Evolutionary conservation across 2,888 invertebrate species (phyloP).

Genomic region (Pseudoips prasinana): DNA sequence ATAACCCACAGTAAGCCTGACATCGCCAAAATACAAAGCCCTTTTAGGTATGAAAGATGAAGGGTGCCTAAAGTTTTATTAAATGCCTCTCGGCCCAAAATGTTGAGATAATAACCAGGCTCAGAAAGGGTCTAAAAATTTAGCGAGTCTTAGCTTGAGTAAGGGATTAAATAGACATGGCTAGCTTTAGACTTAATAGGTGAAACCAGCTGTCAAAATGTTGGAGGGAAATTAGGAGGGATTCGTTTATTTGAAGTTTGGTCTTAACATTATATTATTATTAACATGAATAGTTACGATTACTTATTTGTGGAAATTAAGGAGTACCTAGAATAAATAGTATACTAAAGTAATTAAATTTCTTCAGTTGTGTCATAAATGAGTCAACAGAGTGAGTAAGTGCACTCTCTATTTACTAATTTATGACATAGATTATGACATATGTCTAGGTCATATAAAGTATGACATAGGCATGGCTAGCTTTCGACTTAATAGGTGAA

Average conservation of each 20-base stretch:
- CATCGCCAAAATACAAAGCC: too few species aligned
- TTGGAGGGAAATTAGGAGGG: background rate
- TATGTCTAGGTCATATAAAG: constrained; percentile 15
- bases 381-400: too few species aligned
- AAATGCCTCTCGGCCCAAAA: constrained; percentile 9
- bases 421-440: too few species aligned
- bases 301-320: too few species aligned
- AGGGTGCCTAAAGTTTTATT: constrained; percentile 12
- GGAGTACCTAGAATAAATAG: too few species aligned
- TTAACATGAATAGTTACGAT: too few species aligned
- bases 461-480: constrained; percentile 8
- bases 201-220: constrained; percentile 7
- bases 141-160: constrained; percentile 18
- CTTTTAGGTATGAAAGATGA: constrained; percentile 4
- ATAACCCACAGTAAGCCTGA: too few species aligned
- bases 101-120: constrained; percentile 12
- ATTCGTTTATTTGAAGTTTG: too few species aligned
- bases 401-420: too few species aligned
- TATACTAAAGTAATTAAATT: too few species aligned
- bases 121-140: constrained; percentile 21
- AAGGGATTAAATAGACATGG: constrained; percentile 11
- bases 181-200: constrained; percentile 1
- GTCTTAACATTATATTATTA: too few species aligned
- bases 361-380: too few species aligned
- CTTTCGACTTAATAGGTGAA: constrained; percentile 1